These are phyloP conservation scores for Halichondria panicea DNA, from an alignment of 37 sponge, comb jelly and placozoan species.

Conservation along the genomic window DNA sequence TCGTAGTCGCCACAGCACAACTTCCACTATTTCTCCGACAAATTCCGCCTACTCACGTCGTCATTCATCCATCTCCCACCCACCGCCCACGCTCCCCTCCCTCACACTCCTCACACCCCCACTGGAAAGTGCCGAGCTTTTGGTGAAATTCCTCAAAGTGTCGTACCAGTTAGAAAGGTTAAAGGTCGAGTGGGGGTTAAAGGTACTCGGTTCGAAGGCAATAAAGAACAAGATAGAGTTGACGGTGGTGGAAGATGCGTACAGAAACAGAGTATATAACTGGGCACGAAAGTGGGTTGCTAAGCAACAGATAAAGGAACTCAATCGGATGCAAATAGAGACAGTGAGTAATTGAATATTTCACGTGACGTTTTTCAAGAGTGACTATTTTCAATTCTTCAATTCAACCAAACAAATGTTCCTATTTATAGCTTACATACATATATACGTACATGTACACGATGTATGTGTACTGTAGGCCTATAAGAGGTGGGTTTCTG, in stretches of 20 bases:
- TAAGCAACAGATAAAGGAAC: constrained; percentile 2
- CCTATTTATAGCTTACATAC: not conserved
- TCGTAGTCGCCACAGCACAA: too few relatives aligned
- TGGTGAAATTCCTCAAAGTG: constrained; percentile 26
- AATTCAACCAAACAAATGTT: not conserved
- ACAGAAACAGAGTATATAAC: constrained; percentile 32
- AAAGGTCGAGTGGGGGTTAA: constrained; percentile 48
- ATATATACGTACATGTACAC: too few relatives aligned
- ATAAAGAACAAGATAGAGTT: constrained; percentile 1
- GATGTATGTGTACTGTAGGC: too few relatives aligned
- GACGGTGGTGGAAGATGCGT: constrained; percentile 33
- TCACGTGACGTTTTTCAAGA: too few relatives aligned
- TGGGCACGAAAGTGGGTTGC: constrained; percentile 29
- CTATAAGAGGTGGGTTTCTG: too few relatives aligned
- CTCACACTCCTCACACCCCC: too few relatives aligned
- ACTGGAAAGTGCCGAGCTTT: constrained; percentile 3
- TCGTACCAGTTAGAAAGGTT: constrained; percentile 42
- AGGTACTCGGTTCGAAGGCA: not conserved
- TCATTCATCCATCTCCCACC: not conserved
- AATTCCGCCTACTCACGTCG: not conserved
- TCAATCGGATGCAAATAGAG: constrained; percentile 12
- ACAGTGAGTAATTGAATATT: not conserved
- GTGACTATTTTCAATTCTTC: not conserved
- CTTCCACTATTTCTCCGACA: too few relatives aligned
- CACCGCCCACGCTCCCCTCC: not conserved